Base-by-base conservation (phyloP, 1,140 invertebrate species). In the Glomeris maerens region DNA sequence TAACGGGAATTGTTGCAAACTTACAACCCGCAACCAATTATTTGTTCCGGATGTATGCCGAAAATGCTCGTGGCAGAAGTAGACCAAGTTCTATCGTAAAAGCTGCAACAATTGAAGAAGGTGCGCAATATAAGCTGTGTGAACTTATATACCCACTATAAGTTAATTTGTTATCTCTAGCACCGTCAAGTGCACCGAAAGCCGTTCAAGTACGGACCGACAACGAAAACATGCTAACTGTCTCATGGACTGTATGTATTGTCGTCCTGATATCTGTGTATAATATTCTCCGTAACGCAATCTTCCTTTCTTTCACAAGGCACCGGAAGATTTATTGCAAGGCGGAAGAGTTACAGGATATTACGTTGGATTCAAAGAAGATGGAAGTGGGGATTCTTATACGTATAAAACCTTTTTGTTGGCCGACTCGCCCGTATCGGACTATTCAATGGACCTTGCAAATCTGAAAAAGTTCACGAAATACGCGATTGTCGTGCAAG, bases 401-500 rank as follows among this genome's bases (percentile, higher is more conserved):
- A 54, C 57, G 1, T 66, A 46, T 25, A 28, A 48, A 36, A 63
- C 61, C 25, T 42, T 64, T 3, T 59, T 63, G 25, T 54, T 60
- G 23, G 38, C 50, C 17, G 53, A 38, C 28, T 39, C 40, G 28
- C 29, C 40, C 22, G 52, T 66, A 36, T 58, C 66, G 49, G 67
- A 66, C 22, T 21, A 36, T 21, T 28, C 39, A 3, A 36, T 48
- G 50, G 78, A 84, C 61, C 82, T 91, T 60, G 73, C 75, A 39
- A 84, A 86, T 60, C 69, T 88, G 56, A 77, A 79, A 57, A 93
- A 88, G 13, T 95, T 91, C 68, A 94, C 90, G 0, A 85, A 93
- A 66, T 97, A 96, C 67, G 81, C 84, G 3, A 83, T 95, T 1
- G 86, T 95, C 7, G 87, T 94, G n/a, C 89, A 93, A 71, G 89